Evolutionary conservation across 2,113 vertebrate species (phyloP), one percentile per base, ranked within the genome.

Genomic region (Lates calcarifer): DNA sequence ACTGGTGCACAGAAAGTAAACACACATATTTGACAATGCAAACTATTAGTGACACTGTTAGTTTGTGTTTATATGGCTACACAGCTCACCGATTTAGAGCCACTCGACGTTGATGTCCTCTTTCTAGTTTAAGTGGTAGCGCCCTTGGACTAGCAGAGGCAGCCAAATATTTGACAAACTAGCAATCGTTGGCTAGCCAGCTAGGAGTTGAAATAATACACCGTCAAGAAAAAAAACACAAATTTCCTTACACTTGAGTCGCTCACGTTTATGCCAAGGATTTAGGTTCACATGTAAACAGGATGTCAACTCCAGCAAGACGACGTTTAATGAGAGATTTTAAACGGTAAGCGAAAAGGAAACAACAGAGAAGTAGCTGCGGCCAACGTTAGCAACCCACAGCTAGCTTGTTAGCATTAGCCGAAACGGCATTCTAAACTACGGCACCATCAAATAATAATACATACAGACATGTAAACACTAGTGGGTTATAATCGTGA

Each of bases 271-370:
- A 91, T 92, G 89, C 45, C 60, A 53, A 83, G 26, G 22, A 43
- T 71, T 87, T 67, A 56, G 45, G 29, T 82, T 74, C 67, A 6
- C 1, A 65, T 67, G 58, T 90, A 65, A 89, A 81, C 77, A 93
- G 84, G 47, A 98, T 99, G 98, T 99, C 97, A 87, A 99, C 98
- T 83, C 98, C 97, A 91, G 97, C 98, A 86, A 96, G 97, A 95
- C 95, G 97, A 94, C 97, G 97, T 90, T 96, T 98, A 87, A 99
- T 98, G 97, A 94, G 97, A 92, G 97, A 98, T 94, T 99, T 98
- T 96, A 99, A 98, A 95, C 96, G 97, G 97, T 98, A 96, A 94
- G 86, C 78, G 57, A 76, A 14, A 67, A 65, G 60, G 82, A 90
- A 91, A 86, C 64, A 91, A 79, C 65, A 74, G 61, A 74, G 74